Evolutionary conservation across 1,140 invertebrate genomes (phyloP).

Genomic region (Oryzaephilus surinamensis): DNA sequence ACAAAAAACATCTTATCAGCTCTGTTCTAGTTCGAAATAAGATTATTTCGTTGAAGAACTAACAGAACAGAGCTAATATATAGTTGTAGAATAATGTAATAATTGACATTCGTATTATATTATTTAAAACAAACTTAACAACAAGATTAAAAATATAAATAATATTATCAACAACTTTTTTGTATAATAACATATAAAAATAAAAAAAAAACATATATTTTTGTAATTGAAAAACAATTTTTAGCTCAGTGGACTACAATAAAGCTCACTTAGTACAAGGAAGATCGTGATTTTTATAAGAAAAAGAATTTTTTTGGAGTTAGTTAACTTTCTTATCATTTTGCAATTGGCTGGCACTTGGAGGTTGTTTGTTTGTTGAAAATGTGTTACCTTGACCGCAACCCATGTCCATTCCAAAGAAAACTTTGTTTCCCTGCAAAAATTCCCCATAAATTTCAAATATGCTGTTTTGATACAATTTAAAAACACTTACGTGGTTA

Average conservation of each 20-base stretch:
- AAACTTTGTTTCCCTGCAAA: constrained; percentile 29
- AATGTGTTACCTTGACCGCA: constrained; percentile 31
- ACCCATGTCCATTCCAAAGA: constrained; percentile 32
- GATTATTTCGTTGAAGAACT: no score
- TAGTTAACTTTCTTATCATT: constrained; percentile 12
- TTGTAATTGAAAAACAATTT: background rate
- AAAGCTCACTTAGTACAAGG: constrained; percentile 9
- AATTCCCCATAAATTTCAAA: constrained; percentile 7
- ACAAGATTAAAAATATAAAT: no score
- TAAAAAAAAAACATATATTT: background rate
- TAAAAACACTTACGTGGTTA: no score
- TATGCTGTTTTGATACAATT: no score
- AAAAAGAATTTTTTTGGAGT: no score
- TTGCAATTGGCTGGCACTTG: constrained; percentile 9
- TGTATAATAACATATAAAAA: constrained; percentile 7
- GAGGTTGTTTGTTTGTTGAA: constrained; percentile 9
- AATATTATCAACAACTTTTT: no score
- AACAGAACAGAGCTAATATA: no score
- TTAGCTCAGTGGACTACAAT: constrained; percentile 1
- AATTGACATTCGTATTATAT: no score
- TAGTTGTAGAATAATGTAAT: no score
- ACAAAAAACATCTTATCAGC: no score
- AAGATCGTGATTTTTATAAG: constrained; percentile 12
- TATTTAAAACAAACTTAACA: no score
- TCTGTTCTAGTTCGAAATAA: no score